Conservation (phyloP, 1,140 invertebrate genomes). For the Muscidifurax raptorellus region DNA sequence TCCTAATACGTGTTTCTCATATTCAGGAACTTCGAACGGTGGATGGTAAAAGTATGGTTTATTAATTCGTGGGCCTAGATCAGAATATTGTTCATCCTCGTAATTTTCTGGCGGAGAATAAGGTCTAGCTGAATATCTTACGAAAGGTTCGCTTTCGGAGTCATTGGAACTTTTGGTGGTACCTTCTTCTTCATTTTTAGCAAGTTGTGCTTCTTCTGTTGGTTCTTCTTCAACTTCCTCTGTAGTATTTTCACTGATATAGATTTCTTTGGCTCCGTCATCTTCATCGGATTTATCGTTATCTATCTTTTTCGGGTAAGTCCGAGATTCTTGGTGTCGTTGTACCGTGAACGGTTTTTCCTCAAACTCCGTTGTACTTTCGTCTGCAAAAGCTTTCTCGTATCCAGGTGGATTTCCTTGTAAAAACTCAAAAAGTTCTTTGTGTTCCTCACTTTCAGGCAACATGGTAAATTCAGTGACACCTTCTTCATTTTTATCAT, state of each 20-base stretch:
- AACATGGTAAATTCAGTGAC: constrained; percentile 55
- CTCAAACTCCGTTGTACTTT: constrained; percentile 41
- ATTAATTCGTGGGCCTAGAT: constrained; percentile 67
- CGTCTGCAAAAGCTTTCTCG: constrained; percentile 52
- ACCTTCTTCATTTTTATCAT: constrained; percentile 35
- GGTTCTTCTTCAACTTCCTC: constrained; percentile 47
- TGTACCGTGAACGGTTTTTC: constrained; percentile 13
- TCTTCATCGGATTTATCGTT: constrained; percentile 48
- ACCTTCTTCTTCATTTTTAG: constrained; percentile 46
- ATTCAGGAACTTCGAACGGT: constrained; percentile 57
- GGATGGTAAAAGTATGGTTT: constrained; percentile 70
- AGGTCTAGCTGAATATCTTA: constrained; percentile 58
- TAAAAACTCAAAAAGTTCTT: constrained; percentile 49
- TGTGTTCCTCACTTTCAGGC: constrained; percentile 11
- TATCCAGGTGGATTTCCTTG: constrained; percentile 57
- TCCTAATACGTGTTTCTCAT: constrained; percentile 47
- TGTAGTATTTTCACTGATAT: not conserved
- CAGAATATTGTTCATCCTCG: constrained; percentile 64
- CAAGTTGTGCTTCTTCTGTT: not conserved
- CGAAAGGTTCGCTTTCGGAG: constrained; percentile 50
- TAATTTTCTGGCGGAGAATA: constrained; percentile 65
- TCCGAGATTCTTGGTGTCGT: not conserved
- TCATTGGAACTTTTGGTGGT: constrained; percentile 22
- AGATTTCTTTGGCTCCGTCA: constrained; percentile 6
- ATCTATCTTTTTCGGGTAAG: not conserved